These are phyloP conservation scores for Betta splendens DNA, from an alignment of 2,797 vertebrate species.

Conservation along the genomic window DNA sequence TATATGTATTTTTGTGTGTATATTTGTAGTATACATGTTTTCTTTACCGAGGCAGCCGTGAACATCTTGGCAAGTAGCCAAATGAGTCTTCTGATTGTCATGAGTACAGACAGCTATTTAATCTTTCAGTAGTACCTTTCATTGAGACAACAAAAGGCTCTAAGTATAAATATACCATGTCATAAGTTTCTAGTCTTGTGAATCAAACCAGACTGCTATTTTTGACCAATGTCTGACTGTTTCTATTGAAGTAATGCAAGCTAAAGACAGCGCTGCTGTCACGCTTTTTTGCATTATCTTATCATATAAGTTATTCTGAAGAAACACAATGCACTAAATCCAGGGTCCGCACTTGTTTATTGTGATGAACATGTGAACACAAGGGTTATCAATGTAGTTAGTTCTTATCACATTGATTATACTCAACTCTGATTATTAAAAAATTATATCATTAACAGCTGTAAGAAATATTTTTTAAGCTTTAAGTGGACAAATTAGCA, in stretches of 20 bases:
- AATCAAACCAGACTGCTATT: slow-evolving; percentile 60
- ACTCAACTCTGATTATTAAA: no score
- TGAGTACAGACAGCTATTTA: slow-evolving; percentile 54
- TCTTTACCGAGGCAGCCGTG: slow-evolving; percentile 27
- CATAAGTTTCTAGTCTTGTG: slow-evolving; percentile 36
- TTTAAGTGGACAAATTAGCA: slow-evolving; percentile 3
- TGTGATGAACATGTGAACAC: not conserved
- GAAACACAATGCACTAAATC: slow-evolving; percentile 2
- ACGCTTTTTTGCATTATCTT: slow-evolving; percentile 11
- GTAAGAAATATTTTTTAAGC: slow-evolving; percentile 11
- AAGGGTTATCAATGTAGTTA: not conserved
- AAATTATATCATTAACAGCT: slow-evolving; percentile 4
- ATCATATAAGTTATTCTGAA: slow-evolving; percentile 20
- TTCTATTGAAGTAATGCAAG: slow-evolving; percentile 33
- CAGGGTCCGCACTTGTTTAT: not conserved
- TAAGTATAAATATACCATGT: slow-evolving; percentile 49
- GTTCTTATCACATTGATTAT: not conserved
- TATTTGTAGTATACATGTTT: slow-evolving; percentile 1
- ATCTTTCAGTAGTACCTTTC: slow-evolving; percentile 48
- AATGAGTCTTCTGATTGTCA: slow-evolving; percentile 50
- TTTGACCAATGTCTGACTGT: slow-evolving; percentile 53
- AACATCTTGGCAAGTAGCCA: slow-evolving; percentile 47
- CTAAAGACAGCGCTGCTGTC: slow-evolving; percentile 26
- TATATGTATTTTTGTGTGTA: no score
- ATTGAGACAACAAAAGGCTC: slow-evolving; percentile 54